Conservation (phyloP, 2,797 vertebrate genomes). For the Selene dorsalis region DNA sequence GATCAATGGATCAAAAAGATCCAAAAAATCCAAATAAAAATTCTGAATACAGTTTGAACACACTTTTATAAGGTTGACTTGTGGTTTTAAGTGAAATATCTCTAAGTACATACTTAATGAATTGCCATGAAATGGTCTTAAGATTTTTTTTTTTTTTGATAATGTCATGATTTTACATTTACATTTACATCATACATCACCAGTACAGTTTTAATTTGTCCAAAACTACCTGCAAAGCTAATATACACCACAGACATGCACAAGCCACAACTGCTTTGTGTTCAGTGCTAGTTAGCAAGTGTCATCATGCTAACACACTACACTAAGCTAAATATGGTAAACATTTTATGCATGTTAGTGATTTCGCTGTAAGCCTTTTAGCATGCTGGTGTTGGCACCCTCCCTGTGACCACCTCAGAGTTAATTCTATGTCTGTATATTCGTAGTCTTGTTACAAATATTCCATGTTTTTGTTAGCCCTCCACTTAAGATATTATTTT, state of each 20-base stretch:
- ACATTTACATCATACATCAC: background rate
- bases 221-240: background rate
- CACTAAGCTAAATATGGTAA: background rate
- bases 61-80: too few species aligned
- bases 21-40: background rate
- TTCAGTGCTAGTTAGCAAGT: background rate
- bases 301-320: background rate
- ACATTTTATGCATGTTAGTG: background rate
- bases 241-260: too few species aligned
- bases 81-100: background rate
- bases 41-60: background rate
- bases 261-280: background rate
- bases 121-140: too few species aligned
- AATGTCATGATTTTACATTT: background rate
- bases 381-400: background rate
- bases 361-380: too few species aligned
- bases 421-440: too few species aligned
- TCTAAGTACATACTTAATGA: background rate
- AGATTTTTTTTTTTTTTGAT: background rate
- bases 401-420: background rate
- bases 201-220: background rate
- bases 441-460: background rate
- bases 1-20: background rate
- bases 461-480: slow-evolving; percentile 54
- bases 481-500: slow-evolving; percentile 65